Evolutionary conservation across 2,888 invertebrate species (phyloP).

Genomic region (Celastrina argiolus): DNA sequence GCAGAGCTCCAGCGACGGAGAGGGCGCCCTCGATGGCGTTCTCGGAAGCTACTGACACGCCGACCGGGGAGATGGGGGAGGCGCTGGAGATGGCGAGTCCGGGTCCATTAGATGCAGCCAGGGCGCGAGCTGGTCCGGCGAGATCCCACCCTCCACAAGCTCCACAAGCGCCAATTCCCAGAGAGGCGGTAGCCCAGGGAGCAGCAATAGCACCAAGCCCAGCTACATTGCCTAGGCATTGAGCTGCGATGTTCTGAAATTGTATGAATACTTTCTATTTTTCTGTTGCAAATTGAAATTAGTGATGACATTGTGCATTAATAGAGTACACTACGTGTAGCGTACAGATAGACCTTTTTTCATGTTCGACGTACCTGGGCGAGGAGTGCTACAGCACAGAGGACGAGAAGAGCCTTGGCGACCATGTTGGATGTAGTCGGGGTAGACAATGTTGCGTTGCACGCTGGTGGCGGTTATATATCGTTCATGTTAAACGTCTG

Average conservation of each 20-base stretch:
- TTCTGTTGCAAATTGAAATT: not conserved
- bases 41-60: conserved; percentile 39
- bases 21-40: not conserved
- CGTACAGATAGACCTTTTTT: not conserved
- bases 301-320: no score
- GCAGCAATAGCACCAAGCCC: conserved; percentile 16
- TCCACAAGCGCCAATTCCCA: conserved; percentile 24
- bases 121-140: conserved; percentile 23
- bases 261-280: not conserved
- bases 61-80: conserved; percentile 40
- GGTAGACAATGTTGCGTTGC: not conserved
- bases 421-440: conserved; percentile 33
- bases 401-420: conserved; percentile 35
- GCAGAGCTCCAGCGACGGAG: conserved; percentile 33
- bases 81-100: conserved; percentile 38
- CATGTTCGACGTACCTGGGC: conserved; percentile 35
- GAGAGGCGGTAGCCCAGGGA: conserved; percentile 24
- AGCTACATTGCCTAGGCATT: not conserved
- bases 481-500: not conserved
- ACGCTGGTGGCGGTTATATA: not conserved
- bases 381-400: conserved; percentile 40
- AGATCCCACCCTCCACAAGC: conserved; percentile 29
- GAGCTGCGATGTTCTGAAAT: not conserved
- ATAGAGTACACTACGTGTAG: no score
- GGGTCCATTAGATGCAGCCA: conserved; percentile 33